phyloP scores from a whole-genome alignment of 2,797 vertebrate species.

The Hyperoplus immaculatus region DNA sequence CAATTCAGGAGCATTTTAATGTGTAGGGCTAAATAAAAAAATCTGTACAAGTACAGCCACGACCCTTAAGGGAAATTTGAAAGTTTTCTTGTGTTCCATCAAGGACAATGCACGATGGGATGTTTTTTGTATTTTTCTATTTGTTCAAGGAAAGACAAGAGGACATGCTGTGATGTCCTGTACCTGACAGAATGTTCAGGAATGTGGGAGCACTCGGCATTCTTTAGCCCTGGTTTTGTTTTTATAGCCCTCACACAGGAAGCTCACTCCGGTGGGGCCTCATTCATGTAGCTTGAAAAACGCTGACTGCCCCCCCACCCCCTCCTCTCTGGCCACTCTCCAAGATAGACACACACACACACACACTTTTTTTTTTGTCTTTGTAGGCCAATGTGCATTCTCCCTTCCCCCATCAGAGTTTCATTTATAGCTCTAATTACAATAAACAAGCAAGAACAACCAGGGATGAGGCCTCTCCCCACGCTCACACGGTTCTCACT shows the following conservation, averaged over 20 bases:
- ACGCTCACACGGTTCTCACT: slow-evolving; percentile 7
- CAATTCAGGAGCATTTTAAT: not conserved
- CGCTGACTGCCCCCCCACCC: slow-evolving; percentile 82
- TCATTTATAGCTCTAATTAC: slow-evolving; percentile 77
- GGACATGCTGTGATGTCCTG: slow-evolving; percentile 43
- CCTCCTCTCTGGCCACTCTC: slow-evolving; percentile 77
- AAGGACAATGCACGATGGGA: slow-evolving; percentile 20
- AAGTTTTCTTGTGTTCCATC: slow-evolving; percentile 1
- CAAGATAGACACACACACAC: slow-evolving; percentile 65
- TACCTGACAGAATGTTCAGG: slow-evolving; percentile 80
- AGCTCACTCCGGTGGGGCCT: slow-evolving; percentile 80
- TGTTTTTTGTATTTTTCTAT: slow-evolving; percentile 37
- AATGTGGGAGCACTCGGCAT: slow-evolving; percentile 76
- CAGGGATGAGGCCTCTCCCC: slow-evolving; percentile 37
- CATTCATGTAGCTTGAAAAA: slow-evolving; percentile 86
- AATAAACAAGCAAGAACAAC: slow-evolving; percentile 72
- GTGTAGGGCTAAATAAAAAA: not conserved
- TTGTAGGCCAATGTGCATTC: slow-evolving; percentile 52
- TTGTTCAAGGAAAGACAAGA: slow-evolving; percentile 24
- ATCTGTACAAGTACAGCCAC: not conserved
- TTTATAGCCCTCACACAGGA: slow-evolving; percentile 86
- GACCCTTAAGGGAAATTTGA: not conserved
- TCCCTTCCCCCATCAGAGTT: slow-evolving; percentile 59
- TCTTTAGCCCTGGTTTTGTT: slow-evolving; percentile 79
- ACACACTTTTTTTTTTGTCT: slow-evolving; percentile 57